Evolutionary conservation across 1,140 invertebrate species (phyloP).

Genomic region (Drosophila saltans): DNA sequence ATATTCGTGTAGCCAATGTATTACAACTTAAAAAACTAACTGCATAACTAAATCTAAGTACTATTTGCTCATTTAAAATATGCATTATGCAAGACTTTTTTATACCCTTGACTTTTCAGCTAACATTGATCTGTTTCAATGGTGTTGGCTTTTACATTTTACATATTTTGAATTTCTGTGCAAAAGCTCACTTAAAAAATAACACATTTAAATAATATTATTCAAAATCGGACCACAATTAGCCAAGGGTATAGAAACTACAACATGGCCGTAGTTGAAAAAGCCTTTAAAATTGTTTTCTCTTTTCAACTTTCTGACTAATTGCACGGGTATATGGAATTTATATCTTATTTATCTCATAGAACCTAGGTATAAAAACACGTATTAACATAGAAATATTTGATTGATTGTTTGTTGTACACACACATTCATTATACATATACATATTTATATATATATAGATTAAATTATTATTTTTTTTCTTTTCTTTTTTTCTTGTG

Average conservation of each 20-base stretch:
- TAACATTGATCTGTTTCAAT: background rate
- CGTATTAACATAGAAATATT: constrained; percentile 59
- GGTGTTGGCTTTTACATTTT: too few relatives aligned
- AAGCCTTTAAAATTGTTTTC: constrained; percentile 49
- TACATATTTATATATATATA: constrained; percentile 41
- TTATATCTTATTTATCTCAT: constrained; percentile 27
- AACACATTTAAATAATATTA: too few relatives aligned
- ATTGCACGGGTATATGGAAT: constrained; percentile 66
- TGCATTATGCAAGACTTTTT: background rate
- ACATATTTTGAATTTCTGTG: too few relatives aligned
- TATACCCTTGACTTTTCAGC: background rate
- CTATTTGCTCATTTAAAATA: constrained; percentile 2
- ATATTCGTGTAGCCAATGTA: background rate
- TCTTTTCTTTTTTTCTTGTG: constrained; percentile 23
- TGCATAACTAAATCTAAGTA: constrained; percentile 10
- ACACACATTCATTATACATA: constrained; percentile 24
- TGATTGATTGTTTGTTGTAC: constrained; percentile 64
- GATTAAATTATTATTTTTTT: constrained; percentile 27
- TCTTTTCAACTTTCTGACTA: constrained; percentile 42
- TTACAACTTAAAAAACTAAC: background rate
- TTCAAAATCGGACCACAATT: background rate
- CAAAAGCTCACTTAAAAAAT: too few relatives aligned
- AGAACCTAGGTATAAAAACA: constrained; percentile 62
- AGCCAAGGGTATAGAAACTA: constrained; percentile 38
- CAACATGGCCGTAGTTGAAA: background rate